Conservation (phyloP, 2,888 invertebrate species). For the Merodon equestris region DNA sequence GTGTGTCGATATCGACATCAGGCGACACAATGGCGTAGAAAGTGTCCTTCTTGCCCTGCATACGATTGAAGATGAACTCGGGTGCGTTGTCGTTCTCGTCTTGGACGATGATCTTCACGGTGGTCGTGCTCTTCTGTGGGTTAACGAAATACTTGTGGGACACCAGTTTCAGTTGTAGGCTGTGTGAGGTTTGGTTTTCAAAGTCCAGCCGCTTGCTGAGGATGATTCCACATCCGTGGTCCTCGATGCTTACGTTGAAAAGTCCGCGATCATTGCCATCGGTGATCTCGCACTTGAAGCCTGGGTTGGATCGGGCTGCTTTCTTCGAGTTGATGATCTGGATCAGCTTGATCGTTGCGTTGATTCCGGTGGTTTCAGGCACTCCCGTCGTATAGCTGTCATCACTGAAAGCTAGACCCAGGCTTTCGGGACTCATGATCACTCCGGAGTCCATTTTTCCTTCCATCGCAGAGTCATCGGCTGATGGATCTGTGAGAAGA, state of each 20-base stretch:
- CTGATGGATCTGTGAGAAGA: slow-evolving; percentile 85
- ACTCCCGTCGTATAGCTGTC: slow-evolving; percentile 90
- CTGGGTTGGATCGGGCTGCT: slow-evolving; percentile 74
- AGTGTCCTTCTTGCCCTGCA: slow-evolving; percentile 82
- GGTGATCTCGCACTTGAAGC: slow-evolving; percentile 88
- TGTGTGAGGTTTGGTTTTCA: slow-evolving; percentile 86
- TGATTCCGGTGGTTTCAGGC: slow-evolving; percentile 82
- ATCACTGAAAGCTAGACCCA: slow-evolving; percentile 91
- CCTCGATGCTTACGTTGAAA: slow-evolving; percentile 87
- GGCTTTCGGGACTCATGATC: slow-evolving; percentile 75
- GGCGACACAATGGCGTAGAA: slow-evolving; percentile 90
- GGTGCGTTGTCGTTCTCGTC: slow-evolving; percentile 96
- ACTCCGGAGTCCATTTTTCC: slow-evolving; percentile 73
- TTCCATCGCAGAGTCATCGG: slow-evolving; percentile 77
- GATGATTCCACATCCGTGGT: slow-evolving; percentile 90
- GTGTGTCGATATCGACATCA: slow-evolving; percentile 86
- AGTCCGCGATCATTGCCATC: slow-evolving; percentile 84
- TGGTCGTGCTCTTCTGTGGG: slow-evolving; percentile 86
- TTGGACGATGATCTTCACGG: slow-evolving; percentile 87
- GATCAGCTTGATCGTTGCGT: slow-evolving; percentile 77
- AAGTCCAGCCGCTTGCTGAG: slow-evolving; percentile 87
- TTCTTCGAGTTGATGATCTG: slow-evolving; percentile 78
- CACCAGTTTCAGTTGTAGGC: slow-evolving; percentile 87
- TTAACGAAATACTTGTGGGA: slow-evolving; percentile 90
- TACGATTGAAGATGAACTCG: slow-evolving; percentile 86